Base-by-base conservation (phyloP, 2,888 invertebrate species). In the Dione juno region DNA sequence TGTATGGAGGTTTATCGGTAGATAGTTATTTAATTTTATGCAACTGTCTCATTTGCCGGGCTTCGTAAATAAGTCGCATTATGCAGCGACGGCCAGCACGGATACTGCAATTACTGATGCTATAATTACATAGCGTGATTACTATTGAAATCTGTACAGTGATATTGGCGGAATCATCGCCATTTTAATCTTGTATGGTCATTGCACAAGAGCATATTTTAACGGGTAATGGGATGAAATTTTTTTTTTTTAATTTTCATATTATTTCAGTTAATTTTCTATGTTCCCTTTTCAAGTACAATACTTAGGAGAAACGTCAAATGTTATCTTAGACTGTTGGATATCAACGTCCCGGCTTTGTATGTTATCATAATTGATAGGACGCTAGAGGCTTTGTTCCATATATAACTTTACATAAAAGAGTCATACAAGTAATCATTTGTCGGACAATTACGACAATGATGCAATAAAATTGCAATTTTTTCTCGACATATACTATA, bases 41-140 rank as follows among this genome's bases (percentile, higher is more conserved):
- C 52, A 35, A 52, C 28, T 45, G 19, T 53, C 53, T 63, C 61
- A 68, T 63, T 68, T 54, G 19, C 45, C 9, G 35, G 52, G 19
- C 11, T 45, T 35, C 35, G 61, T 68, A 61, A 61, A 68, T 68
- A 68, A 67, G 67, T 68, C 61, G 21, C 52, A 53, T 61, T 68
- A 68, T 59, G 28, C 28, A 14, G 43, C 10, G 43, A 59, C 28
- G 10, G 43, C 48, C 48, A 64, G n/a, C 28, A 13, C 16, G 28
- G 35, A 64, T 50, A 13, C 35, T 50, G 35, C 16, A 64, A 50
- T 37, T 64, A 64, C 63, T 50, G 50, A 50, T 64, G 37, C 53
- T 52, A 21, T 65, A 65, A 65, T 65, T 53, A 64, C 28, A 53
- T 41, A 65, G 50, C n/a, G n/a, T 16, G 48, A 64, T 50, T 64